Conservation (phyloP, 2,797 vertebrate species). For the Ispidina picta region DNA sequence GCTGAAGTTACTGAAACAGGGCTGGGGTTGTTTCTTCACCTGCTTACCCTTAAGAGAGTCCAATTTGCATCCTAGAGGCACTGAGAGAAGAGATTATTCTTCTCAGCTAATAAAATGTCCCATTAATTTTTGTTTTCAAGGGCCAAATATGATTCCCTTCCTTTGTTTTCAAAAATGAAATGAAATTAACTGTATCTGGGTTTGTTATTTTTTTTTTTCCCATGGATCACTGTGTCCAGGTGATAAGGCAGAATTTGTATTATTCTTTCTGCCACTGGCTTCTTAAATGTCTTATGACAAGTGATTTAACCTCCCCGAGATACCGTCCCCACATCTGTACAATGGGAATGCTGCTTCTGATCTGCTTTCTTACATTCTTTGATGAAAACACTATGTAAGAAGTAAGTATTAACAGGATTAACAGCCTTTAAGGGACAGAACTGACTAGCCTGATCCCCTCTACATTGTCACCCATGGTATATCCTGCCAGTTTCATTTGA, state of each 20-base stretch:
- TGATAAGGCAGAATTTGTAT: not conserved
- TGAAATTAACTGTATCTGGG: not conserved
- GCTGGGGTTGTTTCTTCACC: not conserved
- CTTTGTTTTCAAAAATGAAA: not conserved
- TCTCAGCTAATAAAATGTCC: not conserved
- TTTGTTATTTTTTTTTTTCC: not conserved
- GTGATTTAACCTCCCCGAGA: not conserved
- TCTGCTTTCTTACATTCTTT: conserved; percentile 1
- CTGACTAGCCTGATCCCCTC: not conserved
- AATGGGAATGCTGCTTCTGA: not conserved
- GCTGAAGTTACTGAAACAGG: not conserved
- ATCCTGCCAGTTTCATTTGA: not conserved
- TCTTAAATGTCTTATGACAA: not conserved
- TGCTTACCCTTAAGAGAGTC: not conserved
- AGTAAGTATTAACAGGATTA: not conserved
- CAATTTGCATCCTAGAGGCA: not conserved
- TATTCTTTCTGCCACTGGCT: not conserved
- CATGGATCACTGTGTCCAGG: not conserved
- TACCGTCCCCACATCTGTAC: not conserved
- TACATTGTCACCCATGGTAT: not conserved
- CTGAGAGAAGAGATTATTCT: not conserved
- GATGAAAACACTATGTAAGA: not conserved
- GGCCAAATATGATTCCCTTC: not conserved
- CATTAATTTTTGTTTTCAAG: not conserved
- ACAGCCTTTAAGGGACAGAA: not conserved